Percentiles rank a stretch among this genome's conserved stretches.
Conservation (phyloP, 2,888 invertebrate genomes). For the Pseudococcus jackbeardsleyi region DNA sequence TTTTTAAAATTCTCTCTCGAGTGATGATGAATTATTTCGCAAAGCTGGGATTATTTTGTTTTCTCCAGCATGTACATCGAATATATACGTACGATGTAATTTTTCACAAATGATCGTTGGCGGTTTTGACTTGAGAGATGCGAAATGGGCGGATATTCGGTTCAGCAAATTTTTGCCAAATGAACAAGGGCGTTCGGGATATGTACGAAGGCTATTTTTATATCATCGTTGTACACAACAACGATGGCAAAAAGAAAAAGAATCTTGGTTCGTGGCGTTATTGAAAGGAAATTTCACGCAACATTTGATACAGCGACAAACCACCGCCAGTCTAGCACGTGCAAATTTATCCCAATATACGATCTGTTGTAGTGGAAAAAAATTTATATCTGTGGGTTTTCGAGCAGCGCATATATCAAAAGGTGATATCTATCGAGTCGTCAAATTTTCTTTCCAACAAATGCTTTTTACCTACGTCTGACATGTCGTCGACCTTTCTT, state of each 20-base stretch:
- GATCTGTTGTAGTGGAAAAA: neutral
- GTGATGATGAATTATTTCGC: slow-evolving; percentile 14
- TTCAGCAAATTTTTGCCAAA: neutral
- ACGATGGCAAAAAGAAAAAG: neutral
- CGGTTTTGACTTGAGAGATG: neutral
- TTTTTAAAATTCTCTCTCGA: slow-evolving; percentile 25
- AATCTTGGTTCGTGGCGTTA: neutral
- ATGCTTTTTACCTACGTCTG: neutral
- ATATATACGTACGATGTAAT: neutral
- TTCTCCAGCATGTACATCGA: neutral
- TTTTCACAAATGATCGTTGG: neutral
- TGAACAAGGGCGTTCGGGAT: neutral
- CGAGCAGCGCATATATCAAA: slow-evolving; percentile 1
- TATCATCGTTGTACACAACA: neutral
- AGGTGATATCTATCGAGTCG: neutral
- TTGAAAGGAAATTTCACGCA: slow-evolving; percentile 23
- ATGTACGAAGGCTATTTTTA: neutral
- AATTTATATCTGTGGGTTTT: neutral
- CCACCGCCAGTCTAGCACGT: neutral
- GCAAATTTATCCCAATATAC: neutral
- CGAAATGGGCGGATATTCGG: neutral
- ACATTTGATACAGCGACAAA: slow-evolving; percentile 11
- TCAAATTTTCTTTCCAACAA: neutral
- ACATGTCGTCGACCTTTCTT: neutral
- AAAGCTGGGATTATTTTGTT: slow-evolving; percentile 24